Percentiles rank a stretch among this genome's conserved stretches.
These are phyloP conservation scores for Pyrgus malvae DNA, from an alignment of 2,888 invertebrate genomes.

Conservation along the genomic window DNA sequence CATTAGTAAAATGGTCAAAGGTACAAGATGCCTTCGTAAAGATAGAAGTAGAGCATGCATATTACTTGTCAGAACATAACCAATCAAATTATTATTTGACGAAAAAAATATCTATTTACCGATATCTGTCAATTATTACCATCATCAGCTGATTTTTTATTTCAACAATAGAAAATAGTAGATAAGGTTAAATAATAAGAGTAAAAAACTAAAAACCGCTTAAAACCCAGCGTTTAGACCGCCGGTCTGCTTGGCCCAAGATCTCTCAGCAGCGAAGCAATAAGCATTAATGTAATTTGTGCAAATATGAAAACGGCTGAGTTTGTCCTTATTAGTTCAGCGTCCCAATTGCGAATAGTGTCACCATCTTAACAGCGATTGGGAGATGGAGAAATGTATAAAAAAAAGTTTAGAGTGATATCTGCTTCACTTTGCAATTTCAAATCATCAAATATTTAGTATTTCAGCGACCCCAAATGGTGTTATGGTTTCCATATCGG, in stretches of 20 bases:
- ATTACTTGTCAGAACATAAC: too few species aligned
- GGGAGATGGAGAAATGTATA: background rate
- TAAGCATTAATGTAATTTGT: conserved; percentile 72
- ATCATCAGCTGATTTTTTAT: too few species aligned
- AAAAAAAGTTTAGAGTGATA: background rate
- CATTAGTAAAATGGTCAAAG: too few species aligned
- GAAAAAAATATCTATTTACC: too few species aligned
- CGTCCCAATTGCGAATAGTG: conserved; percentile 47
- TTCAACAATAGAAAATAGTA: background rate
- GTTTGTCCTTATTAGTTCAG: conserved; percentile 66
- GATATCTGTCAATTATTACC: too few species aligned
- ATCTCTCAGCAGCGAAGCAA: conserved; percentile 50
- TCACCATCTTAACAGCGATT: background rate
- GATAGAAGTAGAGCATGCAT: too few species aligned
- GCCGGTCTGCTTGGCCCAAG: conserved; percentile 43
- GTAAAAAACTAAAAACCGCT: background rate
- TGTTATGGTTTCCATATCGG: too few species aligned
- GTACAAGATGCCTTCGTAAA: too few species aligned
- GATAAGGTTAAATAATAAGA: background rate
- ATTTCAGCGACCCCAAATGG: too few species aligned
- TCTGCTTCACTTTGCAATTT: too few species aligned
- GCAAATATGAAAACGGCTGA: conserved; percentile 69
- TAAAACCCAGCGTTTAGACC: conserved; percentile 37
- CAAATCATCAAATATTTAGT: too few species aligned
- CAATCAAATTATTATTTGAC: too few species aligned